Conservation (phyloP, 2,888 invertebrate species). For the Melanophora roralis region DNA sequence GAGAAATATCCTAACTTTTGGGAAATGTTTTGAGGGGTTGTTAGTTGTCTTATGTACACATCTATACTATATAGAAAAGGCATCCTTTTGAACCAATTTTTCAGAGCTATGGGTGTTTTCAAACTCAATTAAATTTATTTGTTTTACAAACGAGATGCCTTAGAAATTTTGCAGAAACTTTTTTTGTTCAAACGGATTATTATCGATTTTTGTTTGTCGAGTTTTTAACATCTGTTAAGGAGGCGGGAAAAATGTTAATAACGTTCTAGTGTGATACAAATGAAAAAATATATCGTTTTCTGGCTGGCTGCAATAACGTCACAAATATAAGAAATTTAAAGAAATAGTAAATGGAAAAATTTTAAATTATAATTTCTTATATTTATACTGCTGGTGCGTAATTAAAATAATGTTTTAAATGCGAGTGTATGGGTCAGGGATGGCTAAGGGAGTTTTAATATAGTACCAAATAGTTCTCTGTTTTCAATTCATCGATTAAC, state of each 20-base stretch:
- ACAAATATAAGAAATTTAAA: too few relatives aligned
- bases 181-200: neutral
- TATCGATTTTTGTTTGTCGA: slow-evolving; percentile 31
- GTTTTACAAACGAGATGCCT: neutral
- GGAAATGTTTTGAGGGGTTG: slow-evolving; percentile 37
- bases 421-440: too few relatives aligned
- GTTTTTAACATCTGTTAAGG: neutral
- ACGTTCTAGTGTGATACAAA: neutral
- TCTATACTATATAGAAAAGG: neutral
- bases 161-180: neutral
- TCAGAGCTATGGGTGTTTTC: slow-evolving; percentile 32
- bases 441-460: too few relatives aligned
- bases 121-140: slow-evolving; percentile 37
- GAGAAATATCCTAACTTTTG: slow-evolving; percentile 8
- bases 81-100: slow-evolving; percentile 28
- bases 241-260: neutral
- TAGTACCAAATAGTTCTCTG: too few relatives aligned
- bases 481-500: too few relatives aligned
- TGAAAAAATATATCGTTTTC: too few relatives aligned
- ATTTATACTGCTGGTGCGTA: too few relatives aligned
- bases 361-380: too few relatives aligned
- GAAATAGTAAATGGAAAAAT: too few relatives aligned
- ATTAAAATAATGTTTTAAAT: too few relatives aligned
- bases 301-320: too few relatives aligned
- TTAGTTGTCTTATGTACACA: neutral